Base-by-base conservation (phyloP, 2,113 vertebrate species). In the Hemichromis elongatus region DNA sequence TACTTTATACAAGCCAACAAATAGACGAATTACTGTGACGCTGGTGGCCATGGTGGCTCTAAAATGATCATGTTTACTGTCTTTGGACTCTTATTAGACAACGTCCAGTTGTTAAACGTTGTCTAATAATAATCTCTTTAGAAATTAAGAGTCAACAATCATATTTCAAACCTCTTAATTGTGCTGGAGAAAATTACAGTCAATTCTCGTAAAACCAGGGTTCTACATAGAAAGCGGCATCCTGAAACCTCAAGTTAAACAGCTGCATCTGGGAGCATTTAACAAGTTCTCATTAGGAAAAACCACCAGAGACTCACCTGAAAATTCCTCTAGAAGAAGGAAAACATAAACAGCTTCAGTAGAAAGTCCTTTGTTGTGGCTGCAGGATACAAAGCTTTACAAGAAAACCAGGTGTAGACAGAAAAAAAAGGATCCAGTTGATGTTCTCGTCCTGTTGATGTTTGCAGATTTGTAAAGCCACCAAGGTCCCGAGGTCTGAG, bases 221-320 rank as follows among this genome's bases (percentile, higher is more conserved):
- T 7, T 26, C 37, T 42, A 24, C 9, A 33, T 7, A 57, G 8
- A 53, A 63, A 75, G 47, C 42, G 1, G 8, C 18, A 4, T 56
- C 11, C 30, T 57, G 12, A 53, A 40, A 79, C 42, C 28, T n/a
- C 19, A 52, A 50, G n/a, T 24, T 12, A 55, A 73, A 47, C 40
- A 83, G 52, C 50, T 66, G 82, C 68, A 89, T 86, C 80, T 92
- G 86, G 68, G 66, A 88, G 24, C 56, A 42, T 83, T 91, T 70
- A 79, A 78, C 52, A 84, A 53, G 33, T 57, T 79, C 50, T 87
- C 73, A 35, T 80, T 80, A 52, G 18, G 18, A 18, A 82, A 90
- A 86, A 53, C 52, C 33, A 75, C 68, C 79, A 85, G 40, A 82
- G 21, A 93, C 95, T 95, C 91, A 96, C 96, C 95, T 95, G 90